Evolutionary conservation across 2,113 vertebrate genomes (phyloP).

Genomic region (Coracopsis vasa): DNA sequence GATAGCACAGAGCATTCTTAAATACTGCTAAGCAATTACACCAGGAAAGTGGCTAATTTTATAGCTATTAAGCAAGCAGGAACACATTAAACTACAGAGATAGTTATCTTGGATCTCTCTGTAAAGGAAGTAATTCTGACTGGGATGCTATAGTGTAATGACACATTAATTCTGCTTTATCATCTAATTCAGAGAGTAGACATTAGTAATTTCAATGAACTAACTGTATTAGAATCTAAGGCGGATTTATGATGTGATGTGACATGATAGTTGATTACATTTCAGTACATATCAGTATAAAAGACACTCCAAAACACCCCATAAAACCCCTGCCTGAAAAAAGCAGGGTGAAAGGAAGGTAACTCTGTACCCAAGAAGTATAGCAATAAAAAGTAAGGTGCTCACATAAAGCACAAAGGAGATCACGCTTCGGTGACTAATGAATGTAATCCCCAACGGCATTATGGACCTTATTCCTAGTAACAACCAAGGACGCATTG

Average conservation of each 20-base stretch:
- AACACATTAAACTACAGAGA: slow-evolving; percentile 16
- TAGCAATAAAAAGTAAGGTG: background rate
- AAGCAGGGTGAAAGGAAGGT: background rate
- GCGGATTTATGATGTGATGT: background rate
- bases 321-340: background rate
- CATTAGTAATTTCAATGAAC: background rate
- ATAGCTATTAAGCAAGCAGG: background rate
- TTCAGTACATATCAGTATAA: background rate
- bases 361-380: background rate
- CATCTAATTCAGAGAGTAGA: background rate
- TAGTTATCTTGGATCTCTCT: background rate
- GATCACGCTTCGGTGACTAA: background rate
- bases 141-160: background rate
- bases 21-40: background rate
- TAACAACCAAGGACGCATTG: accelerated
- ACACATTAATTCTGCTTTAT: background rate
- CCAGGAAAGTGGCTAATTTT: background rate
- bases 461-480: background rate
- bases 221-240: background rate
- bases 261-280: background rate
- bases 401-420: background rate
- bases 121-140: background rate
- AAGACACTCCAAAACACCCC: background rate
- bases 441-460: background rate
- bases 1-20: background rate